Percentiles rank a stretch among this genome's conserved stretches.
Conservation (phyloP, 2,797 vertebrate species). For the Dryobates pubescens region DNA sequence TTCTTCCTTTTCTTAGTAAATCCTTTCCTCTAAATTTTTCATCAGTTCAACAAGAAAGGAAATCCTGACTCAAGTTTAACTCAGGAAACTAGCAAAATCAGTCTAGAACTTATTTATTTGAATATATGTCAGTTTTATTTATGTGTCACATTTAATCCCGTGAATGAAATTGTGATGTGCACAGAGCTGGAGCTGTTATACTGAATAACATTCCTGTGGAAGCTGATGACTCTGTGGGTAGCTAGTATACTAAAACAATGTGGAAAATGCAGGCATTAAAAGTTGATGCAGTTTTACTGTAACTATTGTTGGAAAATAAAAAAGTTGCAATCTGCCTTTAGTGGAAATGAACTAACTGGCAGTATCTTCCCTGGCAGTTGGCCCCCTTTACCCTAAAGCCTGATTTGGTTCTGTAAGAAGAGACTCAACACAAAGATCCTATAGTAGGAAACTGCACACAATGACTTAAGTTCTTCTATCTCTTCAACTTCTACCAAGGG, state of each 20-base stretch:
- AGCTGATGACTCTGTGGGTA: background rate
- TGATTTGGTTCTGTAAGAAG: background rate
- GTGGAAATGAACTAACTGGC: background rate
- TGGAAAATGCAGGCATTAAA: background rate
- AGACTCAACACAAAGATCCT: background rate
- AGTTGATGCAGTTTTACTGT: background rate
- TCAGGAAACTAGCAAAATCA: background rate
- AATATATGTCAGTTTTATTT: background rate
- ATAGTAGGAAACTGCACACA: constrained; percentile 23
- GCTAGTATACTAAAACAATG: background rate
- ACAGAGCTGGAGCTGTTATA: background rate
- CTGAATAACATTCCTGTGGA: background rate
- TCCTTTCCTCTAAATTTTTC: background rate
- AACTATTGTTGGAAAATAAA: background rate
- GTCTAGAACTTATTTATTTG: background rate
- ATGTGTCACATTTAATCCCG: background rate
- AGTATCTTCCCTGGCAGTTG: background rate
- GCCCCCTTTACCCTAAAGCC: background rate
- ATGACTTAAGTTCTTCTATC: constrained; percentile 1
- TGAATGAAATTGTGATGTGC: background rate
- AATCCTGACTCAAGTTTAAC: background rate
- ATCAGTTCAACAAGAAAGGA: background rate
- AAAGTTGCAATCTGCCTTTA: background rate
- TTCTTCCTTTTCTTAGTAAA: background rate
- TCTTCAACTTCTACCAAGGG: constrained; percentile 23